Conservation (phyloP, 2,113 vertebrate species). For the Leptocoma aspasia region DNA sequence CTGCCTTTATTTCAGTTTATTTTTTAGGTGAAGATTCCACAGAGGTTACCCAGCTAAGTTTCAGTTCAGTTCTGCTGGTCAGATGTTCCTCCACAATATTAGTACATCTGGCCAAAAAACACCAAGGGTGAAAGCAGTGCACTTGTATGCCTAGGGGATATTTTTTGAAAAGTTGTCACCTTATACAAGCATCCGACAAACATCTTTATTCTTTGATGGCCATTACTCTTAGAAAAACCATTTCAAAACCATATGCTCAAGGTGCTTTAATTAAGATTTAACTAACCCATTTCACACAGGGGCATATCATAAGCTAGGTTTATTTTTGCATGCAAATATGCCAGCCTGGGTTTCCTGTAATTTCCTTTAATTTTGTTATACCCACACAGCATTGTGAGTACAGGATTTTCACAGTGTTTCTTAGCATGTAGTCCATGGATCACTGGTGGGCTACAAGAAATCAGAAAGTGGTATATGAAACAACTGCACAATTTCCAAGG, state of each 20-base stretch:
- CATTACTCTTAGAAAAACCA: background rate
- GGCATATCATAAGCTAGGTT: background rate
- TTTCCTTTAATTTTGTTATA: background rate
- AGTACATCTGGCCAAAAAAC: background rate
- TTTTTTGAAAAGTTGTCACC: background rate
- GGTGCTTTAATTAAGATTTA: conserved; percentile 4
- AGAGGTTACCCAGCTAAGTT: background rate
- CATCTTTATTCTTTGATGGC: background rate
- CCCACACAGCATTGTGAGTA: background rate
- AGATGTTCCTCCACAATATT: background rate
- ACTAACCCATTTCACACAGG: background rate
- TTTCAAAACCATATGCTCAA: conserved; percentile 17
- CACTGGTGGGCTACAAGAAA: background rate
- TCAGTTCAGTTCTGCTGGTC: background rate
- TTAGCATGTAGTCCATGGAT: background rate
- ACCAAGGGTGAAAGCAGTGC: background rate
- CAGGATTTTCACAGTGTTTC: background rate
- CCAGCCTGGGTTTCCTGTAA: background rate
- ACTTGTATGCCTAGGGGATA: background rate
- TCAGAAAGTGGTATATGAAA: background rate
- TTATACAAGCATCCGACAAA: background rate
- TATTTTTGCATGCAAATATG: background rate
- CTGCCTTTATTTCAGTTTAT: background rate
- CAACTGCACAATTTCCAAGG: background rate
- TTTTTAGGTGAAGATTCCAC: background rate